Evolutionary conservation across 2,888 invertebrate species (phyloP), one percentile per base, ranked within the genome.

Genomic region (Tuta absoluta): DNA sequence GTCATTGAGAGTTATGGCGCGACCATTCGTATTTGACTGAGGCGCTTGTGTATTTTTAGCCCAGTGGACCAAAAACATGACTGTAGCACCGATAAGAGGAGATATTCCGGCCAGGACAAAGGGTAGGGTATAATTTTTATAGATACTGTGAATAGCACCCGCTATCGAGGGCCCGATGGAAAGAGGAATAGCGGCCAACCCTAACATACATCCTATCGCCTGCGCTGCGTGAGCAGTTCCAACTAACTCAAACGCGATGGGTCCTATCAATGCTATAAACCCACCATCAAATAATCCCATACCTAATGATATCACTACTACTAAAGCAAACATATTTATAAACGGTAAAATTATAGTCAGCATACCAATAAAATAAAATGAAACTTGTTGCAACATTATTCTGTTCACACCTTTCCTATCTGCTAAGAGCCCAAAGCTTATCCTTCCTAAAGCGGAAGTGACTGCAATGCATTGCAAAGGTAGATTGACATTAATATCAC

Each of bases 201-300:
- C 98, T 58, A 98, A 89, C 73, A 98, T 92, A 77, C 96, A 98
- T 0, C 98, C 98, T 73, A 98, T 97, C 0, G 97, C 98, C 84
- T 98, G 98, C 0, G 97, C 95, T 0, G 98, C 98, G 24, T 95
- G 95, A 11, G 81, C 79, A 49, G 93, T 93, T 0, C 98, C 98
- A 72, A 97, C 97, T 66, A 98, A 92, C 80, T 98, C 96, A 79
- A 97, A 96, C 1, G 98, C 98, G 71, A 98, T 97, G 0, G 98
- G 98, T 0, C 98, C 98, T 61, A 98, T 90, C 57, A 98, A 92
- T 5, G 97, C 95, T 73, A 98, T 96, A 81, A 98, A 98, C 72
- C 97, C 97, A 58, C 98, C 98, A 80, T 98, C 98, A 77, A 97
- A 97, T 17, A 98, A 79, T 1, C 98, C 98, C 95, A 98, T 96